A percentile compares a stretch with the other conserved stretches of the same genome.
Conservation (phyloP, 2,113 vertebrate species). For the Nesoenas mayeri region DNA sequence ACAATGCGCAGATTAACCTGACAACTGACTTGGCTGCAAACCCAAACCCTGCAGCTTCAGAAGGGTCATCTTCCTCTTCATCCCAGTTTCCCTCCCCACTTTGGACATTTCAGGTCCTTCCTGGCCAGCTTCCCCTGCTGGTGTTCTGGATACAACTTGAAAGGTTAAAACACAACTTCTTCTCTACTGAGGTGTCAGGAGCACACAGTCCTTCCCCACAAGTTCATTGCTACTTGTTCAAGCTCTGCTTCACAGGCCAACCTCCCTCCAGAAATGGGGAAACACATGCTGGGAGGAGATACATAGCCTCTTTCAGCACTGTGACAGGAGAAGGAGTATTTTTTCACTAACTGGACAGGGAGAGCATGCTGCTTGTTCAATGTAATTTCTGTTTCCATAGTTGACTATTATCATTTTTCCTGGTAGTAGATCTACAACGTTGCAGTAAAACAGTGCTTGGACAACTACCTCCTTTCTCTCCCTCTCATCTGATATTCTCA, state of each 20-base stretch:
- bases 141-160: not conserved
- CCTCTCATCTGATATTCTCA: not conserved
- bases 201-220: fast-evolving
- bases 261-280: not conserved
- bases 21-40: not conserved
- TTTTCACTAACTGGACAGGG: not conserved
- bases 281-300: not conserved
- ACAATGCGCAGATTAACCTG: not conserved
- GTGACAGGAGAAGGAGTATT: not conserved
- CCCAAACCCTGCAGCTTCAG: not conserved
- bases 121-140: not conserved
- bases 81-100: not conserved
- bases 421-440: not conserved
- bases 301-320: not conserved
- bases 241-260: not conserved
- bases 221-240: not conserved
- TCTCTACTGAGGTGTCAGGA: not conserved
- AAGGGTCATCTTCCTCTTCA: not conserved
- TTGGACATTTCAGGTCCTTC: not conserved
- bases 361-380: not conserved
- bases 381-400: not conserved
- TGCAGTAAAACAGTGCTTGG: not conserved
- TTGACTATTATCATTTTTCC: not conserved
- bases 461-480: not conserved
- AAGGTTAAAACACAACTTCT: not conserved